Conservation (phyloP, 2,797 vertebrate genomes). For the Danio choprae region DNA sequence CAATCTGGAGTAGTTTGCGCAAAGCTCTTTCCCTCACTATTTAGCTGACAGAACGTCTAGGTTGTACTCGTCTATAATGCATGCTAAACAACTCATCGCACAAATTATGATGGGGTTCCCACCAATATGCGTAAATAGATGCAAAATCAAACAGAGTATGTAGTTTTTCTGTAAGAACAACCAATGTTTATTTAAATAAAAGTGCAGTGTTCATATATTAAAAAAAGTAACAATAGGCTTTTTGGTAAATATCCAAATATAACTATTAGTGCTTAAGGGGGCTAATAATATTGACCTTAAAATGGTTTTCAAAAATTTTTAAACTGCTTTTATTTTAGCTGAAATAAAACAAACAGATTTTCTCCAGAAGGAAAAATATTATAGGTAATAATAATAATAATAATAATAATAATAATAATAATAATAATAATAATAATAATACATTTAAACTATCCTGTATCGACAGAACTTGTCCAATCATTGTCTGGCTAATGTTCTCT, state of each 20-base stretch:
- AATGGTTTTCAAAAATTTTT: too few relatives aligned
- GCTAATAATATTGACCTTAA: too few relatives aligned
- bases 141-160: background rate
- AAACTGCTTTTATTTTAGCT: too few relatives aligned
- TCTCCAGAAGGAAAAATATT: too few relatives aligned
- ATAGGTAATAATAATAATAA: too few relatives aligned
- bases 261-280: too few relatives aligned
- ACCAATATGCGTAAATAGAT: background rate
- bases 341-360: too few relatives aligned
- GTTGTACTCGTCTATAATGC: constrained; percentile 66
- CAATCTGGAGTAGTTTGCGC: constrained; percentile 58
- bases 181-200: background rate
- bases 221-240: background rate
- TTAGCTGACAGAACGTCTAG: constrained; percentile 62
- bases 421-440: too few relatives aligned
- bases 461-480: too few relatives aligned
- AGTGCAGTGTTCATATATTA: too few relatives aligned
- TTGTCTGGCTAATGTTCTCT: background rate
- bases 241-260: background rate
- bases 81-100: constrained; percentile 6
- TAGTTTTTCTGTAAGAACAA: background rate
- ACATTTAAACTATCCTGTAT: too few relatives aligned
- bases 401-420: too few relatives aligned
- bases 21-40: constrained; percentile 62
- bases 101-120: constrained; percentile 9